These are phyloP conservation scores for Pristis pectinata DNA, from an alignment of 2,797 vertebrate species.

Conservation along the genomic window DNA sequence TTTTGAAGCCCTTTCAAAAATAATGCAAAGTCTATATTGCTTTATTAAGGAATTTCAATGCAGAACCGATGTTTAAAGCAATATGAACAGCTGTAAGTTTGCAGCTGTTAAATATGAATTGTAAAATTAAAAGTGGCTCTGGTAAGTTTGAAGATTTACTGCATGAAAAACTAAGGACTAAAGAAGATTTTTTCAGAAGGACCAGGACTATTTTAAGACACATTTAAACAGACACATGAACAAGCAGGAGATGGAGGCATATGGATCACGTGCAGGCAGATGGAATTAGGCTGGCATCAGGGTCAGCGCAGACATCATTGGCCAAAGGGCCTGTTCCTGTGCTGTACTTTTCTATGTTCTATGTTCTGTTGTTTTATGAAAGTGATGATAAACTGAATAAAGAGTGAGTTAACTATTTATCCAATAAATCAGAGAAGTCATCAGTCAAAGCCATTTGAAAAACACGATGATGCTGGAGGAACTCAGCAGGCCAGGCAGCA, in stretches of 20 bases:
- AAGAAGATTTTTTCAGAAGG: background rate
- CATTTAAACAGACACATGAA: no score
- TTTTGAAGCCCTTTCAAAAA: background rate
- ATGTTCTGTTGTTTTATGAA: background rate
- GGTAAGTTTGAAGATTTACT: background rate
- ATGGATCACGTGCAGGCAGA: no score
- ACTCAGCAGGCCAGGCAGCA: no score
- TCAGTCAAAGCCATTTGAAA: no score
- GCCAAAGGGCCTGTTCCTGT: no score
- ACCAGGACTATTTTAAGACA: no score
- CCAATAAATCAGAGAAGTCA: conserved; percentile 6
- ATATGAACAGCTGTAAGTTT: background rate
- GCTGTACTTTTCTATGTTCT: no score
- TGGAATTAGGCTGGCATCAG: no score
- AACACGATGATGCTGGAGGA: no score
- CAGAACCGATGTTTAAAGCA: background rate
- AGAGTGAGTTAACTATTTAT: conserved; percentile 3
- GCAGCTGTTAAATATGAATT: background rate
- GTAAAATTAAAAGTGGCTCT: background rate
- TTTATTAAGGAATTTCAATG: background rate
- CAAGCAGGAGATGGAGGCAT: no score
- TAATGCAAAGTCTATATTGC: background rate
- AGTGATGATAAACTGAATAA: background rate
- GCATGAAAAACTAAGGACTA: background rate
- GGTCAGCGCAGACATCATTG: no score